Evolutionary conservation across 2,888 invertebrate species (phyloP).

Genomic region (Congeria kusceri): DNA sequence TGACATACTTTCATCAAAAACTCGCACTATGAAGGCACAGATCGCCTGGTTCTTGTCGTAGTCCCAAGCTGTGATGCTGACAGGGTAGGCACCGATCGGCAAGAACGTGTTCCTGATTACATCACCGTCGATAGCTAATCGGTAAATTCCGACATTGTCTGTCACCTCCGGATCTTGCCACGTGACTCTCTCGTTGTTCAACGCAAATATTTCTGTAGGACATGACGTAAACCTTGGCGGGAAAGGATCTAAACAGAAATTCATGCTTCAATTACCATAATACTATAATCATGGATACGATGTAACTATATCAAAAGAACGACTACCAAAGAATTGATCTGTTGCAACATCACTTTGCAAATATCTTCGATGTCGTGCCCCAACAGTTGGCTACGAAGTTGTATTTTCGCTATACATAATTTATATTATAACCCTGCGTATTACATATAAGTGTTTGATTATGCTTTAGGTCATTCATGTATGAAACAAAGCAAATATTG

Average conservation of each 20-base stretch:
- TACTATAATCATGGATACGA: no score
- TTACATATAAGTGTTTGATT: no score
- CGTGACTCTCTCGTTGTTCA: slow-evolving; percentile 27
- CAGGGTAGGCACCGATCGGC: slow-evolving; percentile 34
- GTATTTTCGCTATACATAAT: no score
- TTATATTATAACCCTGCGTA: no score
- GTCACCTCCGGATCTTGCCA: slow-evolving; percentile 50
- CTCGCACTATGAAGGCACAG: slow-evolving; percentile 42
- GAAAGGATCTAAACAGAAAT: slow-evolving; percentile 40
- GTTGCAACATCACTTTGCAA: no score
- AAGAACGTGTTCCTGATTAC: slow-evolving; percentile 3
- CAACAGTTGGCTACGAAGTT: no score
- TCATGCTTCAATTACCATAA: no score
- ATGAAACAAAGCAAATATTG: no score
- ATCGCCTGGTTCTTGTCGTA: slow-evolving; percentile 56
- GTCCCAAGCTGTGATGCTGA: slow-evolving; percentile 52
- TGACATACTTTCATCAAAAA: slow-evolving; percentile 37
- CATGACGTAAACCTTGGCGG: slow-evolving; percentile 54
- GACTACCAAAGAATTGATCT: no score
- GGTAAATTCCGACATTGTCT: slow-evolving; percentile 62
- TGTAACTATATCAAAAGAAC: no score
- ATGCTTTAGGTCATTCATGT: no score
- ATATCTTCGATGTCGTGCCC: no score
- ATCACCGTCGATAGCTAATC: slow-evolving; percentile 25
- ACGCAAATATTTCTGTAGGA: slow-evolving; percentile 42